Evolutionary conservation across 2,113 vertebrate genomes (phyloP).

Genomic region (Romanogobio albipinnatus): DNA sequence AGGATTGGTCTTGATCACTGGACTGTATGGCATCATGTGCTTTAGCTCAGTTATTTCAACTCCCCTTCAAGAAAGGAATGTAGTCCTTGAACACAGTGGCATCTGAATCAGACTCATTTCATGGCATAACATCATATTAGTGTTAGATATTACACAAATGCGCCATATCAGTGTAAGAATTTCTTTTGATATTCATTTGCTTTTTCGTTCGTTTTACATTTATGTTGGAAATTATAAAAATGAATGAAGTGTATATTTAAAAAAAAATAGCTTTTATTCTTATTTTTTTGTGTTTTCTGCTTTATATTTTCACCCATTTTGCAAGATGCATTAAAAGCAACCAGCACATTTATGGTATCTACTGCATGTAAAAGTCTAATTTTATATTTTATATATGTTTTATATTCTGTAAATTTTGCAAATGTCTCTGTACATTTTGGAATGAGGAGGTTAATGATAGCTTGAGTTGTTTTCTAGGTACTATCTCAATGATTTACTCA

Average conservation of each 20-base stretch:
- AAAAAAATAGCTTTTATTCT: neutral
- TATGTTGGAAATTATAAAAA: neutral
- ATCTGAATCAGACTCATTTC: conserved; percentile 5
- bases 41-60: neutral
- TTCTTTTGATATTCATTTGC: neutral
- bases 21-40: neutral
- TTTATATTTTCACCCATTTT: neutral
- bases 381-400: neutral
- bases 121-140: neutral
- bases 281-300: too few relatives aligned
- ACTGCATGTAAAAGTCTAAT: neutral
- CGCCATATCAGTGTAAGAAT: neutral
- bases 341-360: neutral
- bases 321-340: neutral
- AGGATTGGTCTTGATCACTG: neutral
- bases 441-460: neutral
- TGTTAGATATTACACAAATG: neutral
- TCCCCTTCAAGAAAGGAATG: neutral
- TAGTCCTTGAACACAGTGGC: neutral
- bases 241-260: neutral
- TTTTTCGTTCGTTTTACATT: neutral
- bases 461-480: neutral
- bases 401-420: neutral
- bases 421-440: neutral
- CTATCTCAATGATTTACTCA: neutral